Percentiles rank a stretch among this genome's conserved stretches.
Evolutionary conservation across 2,113 vertebrate genomes (phyloP).

Genomic region (Amia ocellicauda): DNA sequence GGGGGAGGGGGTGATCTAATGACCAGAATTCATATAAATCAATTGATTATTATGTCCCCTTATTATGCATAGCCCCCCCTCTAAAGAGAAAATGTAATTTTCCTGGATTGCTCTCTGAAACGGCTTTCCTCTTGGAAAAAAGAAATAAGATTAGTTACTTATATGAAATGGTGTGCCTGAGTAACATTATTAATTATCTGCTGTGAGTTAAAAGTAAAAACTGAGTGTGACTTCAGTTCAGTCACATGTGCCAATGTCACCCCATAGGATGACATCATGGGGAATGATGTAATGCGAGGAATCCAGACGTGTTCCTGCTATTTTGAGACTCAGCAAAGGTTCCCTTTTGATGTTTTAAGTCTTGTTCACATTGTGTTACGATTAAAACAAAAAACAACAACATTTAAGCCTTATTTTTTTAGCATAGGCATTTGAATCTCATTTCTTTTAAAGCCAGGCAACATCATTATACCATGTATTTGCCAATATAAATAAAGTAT

Average conservation of each 20-base stretch:
- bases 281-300: conserved; percentile 65
- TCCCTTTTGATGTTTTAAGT: conserved; percentile 38
- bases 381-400: conserved; percentile 3
- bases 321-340: conserved; percentile 30
- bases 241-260: conserved; percentile 66
- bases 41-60: conserved; percentile 37
- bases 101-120: conserved; percentile 24
- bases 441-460: too few relatives aligned
- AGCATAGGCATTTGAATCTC: conserved; percentile 2
- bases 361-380: not conserved
- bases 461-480: too few relatives aligned
- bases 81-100: conserved; percentile 29
- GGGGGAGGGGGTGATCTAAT: conserved; percentile 31
- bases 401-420: not conserved
- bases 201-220: conserved; percentile 43
- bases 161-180: conserved; percentile 34
- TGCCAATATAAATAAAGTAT: too few relatives aligned
- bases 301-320: conserved; percentile 55
- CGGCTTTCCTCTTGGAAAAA: conserved; percentile 16
- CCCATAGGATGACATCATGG: conserved; percentile 68
- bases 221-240: conserved; percentile 55
- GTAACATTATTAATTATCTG: conserved; percentile 51
- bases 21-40: conserved; percentile 39
- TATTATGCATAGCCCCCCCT: conserved; percentile 8
- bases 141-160: conserved; percentile 27